phyloP scores from a whole-genome alignment of 2,113 vertebrate genomes.

The Nematolebias whitei region DNA sequence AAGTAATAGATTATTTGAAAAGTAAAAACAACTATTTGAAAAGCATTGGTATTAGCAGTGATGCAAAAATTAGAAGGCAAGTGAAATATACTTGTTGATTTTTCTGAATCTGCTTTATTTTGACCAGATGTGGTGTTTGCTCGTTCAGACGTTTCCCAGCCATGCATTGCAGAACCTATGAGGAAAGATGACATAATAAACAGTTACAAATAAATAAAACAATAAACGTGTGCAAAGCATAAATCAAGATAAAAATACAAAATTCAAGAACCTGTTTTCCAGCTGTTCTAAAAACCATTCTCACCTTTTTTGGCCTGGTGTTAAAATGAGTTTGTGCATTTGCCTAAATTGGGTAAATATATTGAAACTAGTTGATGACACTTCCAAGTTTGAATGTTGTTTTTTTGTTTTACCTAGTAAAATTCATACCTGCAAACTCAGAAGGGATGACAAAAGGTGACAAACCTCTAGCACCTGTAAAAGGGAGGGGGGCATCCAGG shows the following conservation, averaged over 20 bases:
- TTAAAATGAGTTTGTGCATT: too few species aligned
- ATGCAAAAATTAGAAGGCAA: neutral
- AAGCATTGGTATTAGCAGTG: neutral
- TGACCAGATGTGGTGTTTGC: accelerated
- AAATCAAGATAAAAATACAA: too few species aligned
- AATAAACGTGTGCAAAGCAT: neutral
- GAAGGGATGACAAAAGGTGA: too few species aligned
- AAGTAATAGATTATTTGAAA: neutral
- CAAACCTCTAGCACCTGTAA: too few species aligned
- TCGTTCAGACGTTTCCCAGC: accelerated
- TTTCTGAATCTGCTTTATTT: accelerated
- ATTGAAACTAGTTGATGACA: too few species aligned
- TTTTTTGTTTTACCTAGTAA: neutral
- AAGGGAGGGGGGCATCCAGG: too few species aligned
- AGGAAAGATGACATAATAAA: neutral
- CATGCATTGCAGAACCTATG: neutral
- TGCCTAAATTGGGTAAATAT: too few species aligned
- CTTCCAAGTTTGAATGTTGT: neutral
- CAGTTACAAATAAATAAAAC: neutral
- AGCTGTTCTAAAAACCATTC: too few species aligned
- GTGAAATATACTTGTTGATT: neutral
- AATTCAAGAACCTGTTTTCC: too few species aligned
- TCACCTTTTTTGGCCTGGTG: too few species aligned
- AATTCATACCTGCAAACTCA: too few species aligned
- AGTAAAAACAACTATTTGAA: neutral